Evolutionary conservation across 2,797 vertebrate species (phyloP), one percentile per base, ranked within the genome.

Genomic region (Carduelis carduelis): DNA sequence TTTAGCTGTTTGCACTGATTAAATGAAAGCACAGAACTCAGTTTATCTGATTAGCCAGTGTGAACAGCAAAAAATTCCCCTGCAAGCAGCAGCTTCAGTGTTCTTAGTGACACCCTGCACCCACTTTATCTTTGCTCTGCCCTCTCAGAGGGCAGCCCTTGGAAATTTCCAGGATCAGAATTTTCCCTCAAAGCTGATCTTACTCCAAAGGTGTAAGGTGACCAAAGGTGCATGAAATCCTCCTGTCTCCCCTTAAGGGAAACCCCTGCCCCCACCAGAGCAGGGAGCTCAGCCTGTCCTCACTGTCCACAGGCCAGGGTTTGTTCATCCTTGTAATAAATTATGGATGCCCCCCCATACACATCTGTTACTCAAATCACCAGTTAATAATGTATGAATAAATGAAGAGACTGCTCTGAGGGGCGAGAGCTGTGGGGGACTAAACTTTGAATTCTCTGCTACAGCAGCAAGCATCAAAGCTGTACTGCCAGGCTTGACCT

Each of bases 331-430:
- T 55, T 13, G 26, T 49, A 28, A 94, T 97, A 68, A 96, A 97
- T 97, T 95, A 97, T 97, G 85, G 83, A 96, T 96, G 61, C 53
- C 60, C 89, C 82, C 87, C 86, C 68, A 49, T 44, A 53, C 1
- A 5, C 92, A 63, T 90, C 93, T 85, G 87, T 68, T 95, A 96
- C 96, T 97, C 96, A 97, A 96, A 93, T 96, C 96, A 86, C 93
- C 65, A 89, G 66, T 90, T 97, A 96, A 97, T 98, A 97, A 97
- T 96, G 89, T 14, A 98, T 96, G 89, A 94, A 94, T 77, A 97
- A 95, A 89, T 81, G 72, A 88, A 95, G 94, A 95, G 94, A 75
- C 80, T 89, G 56, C 66, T 86, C 90, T 74, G 89, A 87, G 52
- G 87, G 41, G 81, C 90, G 83, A 93, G 81, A 76, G 59, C 96